phyloP scores from a whole-genome alignment of 2,888 invertebrate species.

The Tenthredo notha region DNA sequence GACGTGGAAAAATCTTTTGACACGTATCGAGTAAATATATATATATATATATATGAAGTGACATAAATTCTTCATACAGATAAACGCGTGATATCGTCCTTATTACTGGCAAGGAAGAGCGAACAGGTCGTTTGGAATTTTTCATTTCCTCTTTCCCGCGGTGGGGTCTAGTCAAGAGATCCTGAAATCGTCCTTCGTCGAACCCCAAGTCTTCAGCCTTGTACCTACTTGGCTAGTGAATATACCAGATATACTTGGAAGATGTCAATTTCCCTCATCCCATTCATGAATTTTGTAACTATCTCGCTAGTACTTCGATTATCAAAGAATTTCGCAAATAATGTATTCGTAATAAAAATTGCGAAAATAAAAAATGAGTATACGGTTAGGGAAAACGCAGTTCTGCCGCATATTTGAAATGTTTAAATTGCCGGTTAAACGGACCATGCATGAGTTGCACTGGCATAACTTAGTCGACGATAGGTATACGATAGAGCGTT shows the following conservation, averaged over 20 bases:
- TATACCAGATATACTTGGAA: constrained; percentile 3
- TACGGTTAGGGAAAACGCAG: neutral
- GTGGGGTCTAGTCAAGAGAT: constrained; percentile 3
- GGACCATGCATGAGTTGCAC: neutral
- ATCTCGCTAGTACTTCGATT: neutral
- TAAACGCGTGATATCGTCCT: constrained; percentile 46
- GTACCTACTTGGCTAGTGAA: constrained; percentile 4
- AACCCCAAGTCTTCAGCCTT: constrained; percentile 12
- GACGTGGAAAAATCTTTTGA: neutral
- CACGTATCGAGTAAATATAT: neutral
- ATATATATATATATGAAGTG: neutral
- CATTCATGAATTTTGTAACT: neutral
- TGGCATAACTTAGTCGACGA: constrained; percentile 20
- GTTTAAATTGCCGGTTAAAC: neutral
- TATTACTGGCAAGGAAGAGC: constrained; percentile 29
- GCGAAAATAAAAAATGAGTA: neutral
- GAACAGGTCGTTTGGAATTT: constrained; percentile 51
- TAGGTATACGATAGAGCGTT: constrained; percentile 6
- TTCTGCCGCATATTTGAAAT: neutral
- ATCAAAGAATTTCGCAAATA: neutral
- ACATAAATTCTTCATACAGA: constrained; percentile 43
- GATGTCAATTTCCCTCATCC: neutral
- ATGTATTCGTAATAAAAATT: neutral
- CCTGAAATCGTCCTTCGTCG: constrained; percentile 15
- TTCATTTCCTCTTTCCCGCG: constrained; percentile 30